phyloP scores from a whole-genome alignment of 2,113 vertebrate genomes.

The Vulpes lagopus region DNA sequence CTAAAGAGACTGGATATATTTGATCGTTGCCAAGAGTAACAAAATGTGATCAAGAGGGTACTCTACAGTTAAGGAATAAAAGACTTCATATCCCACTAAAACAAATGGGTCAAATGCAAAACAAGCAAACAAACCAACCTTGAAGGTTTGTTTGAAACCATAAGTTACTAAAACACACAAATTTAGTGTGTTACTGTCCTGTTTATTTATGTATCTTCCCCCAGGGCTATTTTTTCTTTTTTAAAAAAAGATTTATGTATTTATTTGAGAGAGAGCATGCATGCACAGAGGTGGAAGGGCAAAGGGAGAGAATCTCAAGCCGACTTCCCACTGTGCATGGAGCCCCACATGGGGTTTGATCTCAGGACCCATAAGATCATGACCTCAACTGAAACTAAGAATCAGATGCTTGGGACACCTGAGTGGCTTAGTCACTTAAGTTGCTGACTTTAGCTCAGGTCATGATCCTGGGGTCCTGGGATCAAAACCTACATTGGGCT shows the following conservation, averaged over 20 bases:
- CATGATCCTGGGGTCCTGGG: too few relatives aligned
- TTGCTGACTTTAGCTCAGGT: too few relatives aligned
- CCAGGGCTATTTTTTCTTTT: neutral
- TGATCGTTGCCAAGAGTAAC: constrained; percentile 66
- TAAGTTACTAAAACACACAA: neutral
- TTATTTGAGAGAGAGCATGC: neutral
- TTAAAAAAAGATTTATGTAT: neutral
- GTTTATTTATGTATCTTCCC: neutral
- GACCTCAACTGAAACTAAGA: neutral
- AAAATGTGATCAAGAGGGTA: constrained; percentile 56
- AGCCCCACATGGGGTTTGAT: neutral
- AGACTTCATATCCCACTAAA: neutral
- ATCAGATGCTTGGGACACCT: neutral
- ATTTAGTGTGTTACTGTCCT: neutral
- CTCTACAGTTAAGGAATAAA: neutral
- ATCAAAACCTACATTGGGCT: too few relatives aligned
- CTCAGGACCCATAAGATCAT: neutral
- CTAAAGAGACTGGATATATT: constrained; percentile 69
- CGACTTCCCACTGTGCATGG: neutral
- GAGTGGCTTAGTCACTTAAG: too few relatives aligned
- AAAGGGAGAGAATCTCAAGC: neutral
- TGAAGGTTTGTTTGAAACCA: neutral
- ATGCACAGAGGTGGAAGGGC: neutral
- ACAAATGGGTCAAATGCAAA: constrained; percentile 30
- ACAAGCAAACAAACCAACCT: neutral